A percentile compares a stretch with the other conserved stretches of the same genome.
These are phyloP conservation scores for Ooceraea biroi DNA, from an alignment of 1,140 invertebrate species.

Conservation along the genomic window DNA sequence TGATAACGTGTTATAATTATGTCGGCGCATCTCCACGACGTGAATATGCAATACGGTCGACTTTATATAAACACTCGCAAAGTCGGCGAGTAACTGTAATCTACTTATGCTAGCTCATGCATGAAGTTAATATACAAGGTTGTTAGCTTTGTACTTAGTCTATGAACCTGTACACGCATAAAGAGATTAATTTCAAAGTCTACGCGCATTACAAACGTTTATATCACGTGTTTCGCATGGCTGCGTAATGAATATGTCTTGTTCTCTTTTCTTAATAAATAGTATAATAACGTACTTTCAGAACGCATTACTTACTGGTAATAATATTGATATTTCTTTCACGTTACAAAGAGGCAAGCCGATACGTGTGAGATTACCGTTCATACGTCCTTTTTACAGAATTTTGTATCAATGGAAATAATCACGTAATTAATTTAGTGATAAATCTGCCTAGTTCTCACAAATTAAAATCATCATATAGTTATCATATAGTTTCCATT, in stretches of 20 bases:
- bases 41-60: slow-evolving; percentile 61
- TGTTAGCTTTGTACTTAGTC: slow-evolving; percentile 63
- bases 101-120: slow-evolving; percentile 63
- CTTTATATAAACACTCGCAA: slow-evolving; percentile 59
- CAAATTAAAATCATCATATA: background rate
- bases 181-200: slow-evolving; percentile 62
- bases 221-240: slow-evolving; percentile 40
- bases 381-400: background rate
- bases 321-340: background rate
- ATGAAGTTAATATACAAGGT: slow-evolving; percentile 64
- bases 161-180: slow-evolving; percentile 56
- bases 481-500: background rate
- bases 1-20: slow-evolving; percentile 60
- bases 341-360: too few species aligned
- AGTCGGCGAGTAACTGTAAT: slow-evolving; percentile 61
- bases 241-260: slow-evolving; percentile 40
- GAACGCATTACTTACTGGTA: background rate
- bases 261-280: slow-evolving; percentile 36
- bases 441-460: background rate
- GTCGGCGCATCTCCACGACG: slow-evolving; percentile 41
- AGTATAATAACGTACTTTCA: background rate
- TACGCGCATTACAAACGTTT: slow-evolving; percentile 60
- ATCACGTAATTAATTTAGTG: background rate
- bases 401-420: background rate
- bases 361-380: background rate